Evolutionary conservation across 92 coral and sea anemone genomes (phyloP).

Genomic region (Scolanthus callimorphus): DNA sequence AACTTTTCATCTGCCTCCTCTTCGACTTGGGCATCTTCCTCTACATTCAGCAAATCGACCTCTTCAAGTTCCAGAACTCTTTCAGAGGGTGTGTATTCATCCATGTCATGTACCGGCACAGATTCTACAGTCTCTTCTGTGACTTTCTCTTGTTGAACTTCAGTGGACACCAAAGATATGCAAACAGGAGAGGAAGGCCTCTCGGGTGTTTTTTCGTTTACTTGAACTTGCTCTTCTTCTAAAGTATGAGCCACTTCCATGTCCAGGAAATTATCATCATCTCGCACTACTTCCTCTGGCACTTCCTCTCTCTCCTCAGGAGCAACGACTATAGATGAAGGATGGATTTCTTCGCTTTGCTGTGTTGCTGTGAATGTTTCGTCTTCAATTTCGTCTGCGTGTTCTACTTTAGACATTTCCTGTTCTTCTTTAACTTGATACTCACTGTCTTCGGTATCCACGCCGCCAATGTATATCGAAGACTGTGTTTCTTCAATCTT

Average conservation of each 20-base stretch:
- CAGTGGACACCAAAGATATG: background rate
- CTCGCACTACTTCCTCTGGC: background rate
- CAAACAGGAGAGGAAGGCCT: background rate
- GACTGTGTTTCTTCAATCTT: background rate
- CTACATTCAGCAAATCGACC: background rate
- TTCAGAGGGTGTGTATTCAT: conserved; percentile 1
- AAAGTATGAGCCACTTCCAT: conserved; percentile 4
- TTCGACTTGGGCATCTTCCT: background rate
- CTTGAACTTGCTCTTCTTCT: background rate
- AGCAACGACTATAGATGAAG: background rate
- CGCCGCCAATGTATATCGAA: background rate
- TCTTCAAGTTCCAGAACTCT: background rate
- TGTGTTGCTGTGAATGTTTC: conserved; percentile 9
- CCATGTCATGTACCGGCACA: background rate
- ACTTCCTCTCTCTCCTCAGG: conserved; percentile 4
- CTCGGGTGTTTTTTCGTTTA: background rate
- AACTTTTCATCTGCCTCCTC: background rate
- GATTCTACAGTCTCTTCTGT: background rate
- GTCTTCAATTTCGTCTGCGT: conserved; percentile 9
- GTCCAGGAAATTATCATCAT: background rate
- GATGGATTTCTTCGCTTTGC: background rate
- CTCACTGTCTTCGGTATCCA: background rate
- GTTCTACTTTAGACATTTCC: conserved; percentile 1
- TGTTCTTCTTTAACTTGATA: conserved; percentile 3
- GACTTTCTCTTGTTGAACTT: background rate